phyloP scores from a whole-genome alignment of 1,140 invertebrate species.

The Copidosoma floridanum region DNA sequence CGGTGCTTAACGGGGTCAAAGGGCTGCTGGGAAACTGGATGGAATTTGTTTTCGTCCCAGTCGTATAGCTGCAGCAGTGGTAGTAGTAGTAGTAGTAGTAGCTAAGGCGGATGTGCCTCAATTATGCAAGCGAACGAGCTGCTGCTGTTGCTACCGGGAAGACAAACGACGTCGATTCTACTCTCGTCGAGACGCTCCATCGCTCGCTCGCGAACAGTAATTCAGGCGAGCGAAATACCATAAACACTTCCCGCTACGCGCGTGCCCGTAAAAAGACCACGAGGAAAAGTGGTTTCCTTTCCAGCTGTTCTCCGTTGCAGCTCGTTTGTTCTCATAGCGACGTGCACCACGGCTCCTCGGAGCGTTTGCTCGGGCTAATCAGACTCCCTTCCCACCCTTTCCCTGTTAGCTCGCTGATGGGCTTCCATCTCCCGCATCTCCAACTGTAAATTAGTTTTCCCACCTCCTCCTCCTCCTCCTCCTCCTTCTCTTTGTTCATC shows the following conservation, averaged over 20 bases:
- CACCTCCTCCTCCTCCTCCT: no score
- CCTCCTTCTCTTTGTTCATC: no score
- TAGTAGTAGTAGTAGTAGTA: no score
- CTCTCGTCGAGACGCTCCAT: no score
- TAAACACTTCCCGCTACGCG: background rate
- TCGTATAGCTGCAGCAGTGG: no score
- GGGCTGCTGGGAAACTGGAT: background rate
- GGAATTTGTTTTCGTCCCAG: background rate
- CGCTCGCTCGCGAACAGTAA: conserved; percentile 2
- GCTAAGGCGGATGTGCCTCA: background rate
- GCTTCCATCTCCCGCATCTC: no score
- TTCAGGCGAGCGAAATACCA: background rate
- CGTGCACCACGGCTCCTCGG: no score
- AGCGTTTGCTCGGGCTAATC: no score
- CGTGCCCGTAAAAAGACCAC: background rate
- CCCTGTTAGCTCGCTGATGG: background rate
- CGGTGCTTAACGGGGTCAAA: background rate
- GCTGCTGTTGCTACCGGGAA: background rate
- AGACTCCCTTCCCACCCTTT: background rate
- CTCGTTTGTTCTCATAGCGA: conserved; percentile 19
- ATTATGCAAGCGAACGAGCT: conserved; percentile 2
- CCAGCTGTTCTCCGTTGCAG: no score
- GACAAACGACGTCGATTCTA: conserved; percentile 2
- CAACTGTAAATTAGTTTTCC: no score
- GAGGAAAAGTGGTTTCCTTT: background rate